Evolutionary conservation across 1,140 invertebrate genomes (phyloP), one percentile per base, ranked within the genome.

Genomic region (Achroia grisella): DNA sequence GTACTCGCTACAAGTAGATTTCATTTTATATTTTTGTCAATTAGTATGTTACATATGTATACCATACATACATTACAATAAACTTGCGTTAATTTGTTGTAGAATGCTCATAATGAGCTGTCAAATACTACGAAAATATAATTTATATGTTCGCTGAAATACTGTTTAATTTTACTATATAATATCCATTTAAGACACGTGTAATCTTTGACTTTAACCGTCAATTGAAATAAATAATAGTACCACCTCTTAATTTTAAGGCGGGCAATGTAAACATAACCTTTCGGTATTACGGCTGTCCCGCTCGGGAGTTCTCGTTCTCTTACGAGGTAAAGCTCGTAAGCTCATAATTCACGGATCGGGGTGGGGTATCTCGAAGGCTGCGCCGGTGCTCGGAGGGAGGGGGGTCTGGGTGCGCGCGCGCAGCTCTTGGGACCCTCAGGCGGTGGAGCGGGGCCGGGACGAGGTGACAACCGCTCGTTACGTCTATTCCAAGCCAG

Each of bases 401-500:
- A 14, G 10, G 57, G 56, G 55, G 54, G 52, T 55, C 52, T 60
- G 53, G 61, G 53, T 56, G 48, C 52, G 54, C 44, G 52, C 42
- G 37, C 40, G 42, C 46, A 36, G 46, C 31, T 48, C 48, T 50
- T 51, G 52, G 55, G 58, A 48, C 41, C 52, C 43, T 47, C 45
- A 51, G 48, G 54, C 51, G 62, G 63, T 64, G 68, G 59, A 54
- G 52, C 39, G 65, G 56, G 56, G 57, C 56, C 52, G 75, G 73
- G 71, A 70, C 56, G 71, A 81, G 74, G 78, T 74, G 71, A 80
- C 78, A 85, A 83, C 79, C 84, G 80, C 79, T 86, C 75, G 84
- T 86, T 86, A 86, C 79, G 63, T 79, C 70, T 71, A 79, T 71
- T 59, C 80, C 65, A 85, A 87, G 85, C 76, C 86, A 87, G 86